Evolutionary conservation across 1,140 invertebrate genomes (phyloP).

Genomic region (Geopemphigus sp.): DNA sequence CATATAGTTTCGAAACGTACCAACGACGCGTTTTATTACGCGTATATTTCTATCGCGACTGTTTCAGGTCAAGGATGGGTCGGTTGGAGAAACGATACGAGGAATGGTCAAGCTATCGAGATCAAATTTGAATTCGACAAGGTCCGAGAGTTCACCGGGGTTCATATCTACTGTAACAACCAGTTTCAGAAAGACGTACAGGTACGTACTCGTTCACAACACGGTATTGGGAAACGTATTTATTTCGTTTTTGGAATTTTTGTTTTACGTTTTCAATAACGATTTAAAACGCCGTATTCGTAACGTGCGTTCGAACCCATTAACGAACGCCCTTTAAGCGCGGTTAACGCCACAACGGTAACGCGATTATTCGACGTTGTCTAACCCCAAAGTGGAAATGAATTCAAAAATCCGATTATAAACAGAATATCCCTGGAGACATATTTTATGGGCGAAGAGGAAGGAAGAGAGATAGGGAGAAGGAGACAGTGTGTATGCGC

Average conservation of each 20-base stretch:
- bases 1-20: background rate
- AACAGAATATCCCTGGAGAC: constrained; percentile 12
- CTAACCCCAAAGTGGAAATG: constrained; percentile 40
- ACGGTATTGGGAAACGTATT: background rate
- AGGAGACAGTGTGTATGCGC: background rate
- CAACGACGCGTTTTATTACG: background rate
- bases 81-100: constrained; percentile 83
- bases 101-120: constrained; percentile 65
- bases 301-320: constrained; percentile 11
- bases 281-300: background rate
- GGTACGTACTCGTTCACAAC: constrained; percentile 60
- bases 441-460: background rate
- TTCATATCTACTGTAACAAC: constrained; percentile 80
- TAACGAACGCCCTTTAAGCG: background rate
- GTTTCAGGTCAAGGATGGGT: constrained; percentile 74
- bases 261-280: background rate
- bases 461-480: background rate
- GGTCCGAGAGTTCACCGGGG: constrained; percentile 79
- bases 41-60: background rate
- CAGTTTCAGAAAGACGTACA: constrained; percentile 77
- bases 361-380: constrained; percentile 42
- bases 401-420: constrained; percentile 45
- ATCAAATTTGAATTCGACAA: constrained; percentile 85
- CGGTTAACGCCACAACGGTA: background rate
- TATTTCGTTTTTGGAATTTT: background rate